Base-by-base conservation (phyloP, 2,888 invertebrate genomes). In the Campoplex capitator region DNA sequence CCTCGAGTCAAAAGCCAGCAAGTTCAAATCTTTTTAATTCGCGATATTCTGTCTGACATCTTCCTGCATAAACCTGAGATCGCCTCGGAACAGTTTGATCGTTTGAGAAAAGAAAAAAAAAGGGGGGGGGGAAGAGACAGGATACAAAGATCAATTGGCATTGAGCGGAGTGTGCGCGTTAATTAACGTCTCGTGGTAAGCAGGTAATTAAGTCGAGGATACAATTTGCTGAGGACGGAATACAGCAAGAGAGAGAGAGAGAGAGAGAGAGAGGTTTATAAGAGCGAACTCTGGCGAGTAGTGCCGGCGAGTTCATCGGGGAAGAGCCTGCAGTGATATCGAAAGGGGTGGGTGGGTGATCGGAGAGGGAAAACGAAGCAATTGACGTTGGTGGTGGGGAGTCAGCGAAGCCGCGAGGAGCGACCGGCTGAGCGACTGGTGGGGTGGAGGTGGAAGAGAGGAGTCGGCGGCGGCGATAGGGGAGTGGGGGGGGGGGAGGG, bases 161-260 rank as follows among this genome's bases (percentile, higher is more conserved):
- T 76, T 76, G 81, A 81, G 76, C 58, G 70, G 62, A 75, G 86
- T 75, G 81, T 58, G 56, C 84, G 87, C 78, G 80, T 86, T 84
- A 84, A 86, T 86, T 86, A 86, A 68, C 77, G 86, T 76, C 84
- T 80, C 84, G 80, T 32, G 83, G 42, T 84, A 81, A 77, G 77
- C 80, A 78, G 83, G 83, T 88, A 83, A 82, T 88, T 73, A 76
- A 82, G 68, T 45, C 84, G 85, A 78, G 71, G 65, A 74, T 70
- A 76, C 76, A 74, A 80, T 79, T 76, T 79, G 76, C 84, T 38
- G 62, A 70, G 54, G 54, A 76, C 56, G 80, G 74, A 74, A 74
- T 74, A 78, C 75, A 23, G 23, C 16, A 32, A 38, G 67, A 32
- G 65, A 35, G 42, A 65, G 54, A 32, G 62, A 67, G 51, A 42